Base-by-base conservation (phyloP, 1,140 invertebrate species). In the Drosophila grimshawi region DNA sequence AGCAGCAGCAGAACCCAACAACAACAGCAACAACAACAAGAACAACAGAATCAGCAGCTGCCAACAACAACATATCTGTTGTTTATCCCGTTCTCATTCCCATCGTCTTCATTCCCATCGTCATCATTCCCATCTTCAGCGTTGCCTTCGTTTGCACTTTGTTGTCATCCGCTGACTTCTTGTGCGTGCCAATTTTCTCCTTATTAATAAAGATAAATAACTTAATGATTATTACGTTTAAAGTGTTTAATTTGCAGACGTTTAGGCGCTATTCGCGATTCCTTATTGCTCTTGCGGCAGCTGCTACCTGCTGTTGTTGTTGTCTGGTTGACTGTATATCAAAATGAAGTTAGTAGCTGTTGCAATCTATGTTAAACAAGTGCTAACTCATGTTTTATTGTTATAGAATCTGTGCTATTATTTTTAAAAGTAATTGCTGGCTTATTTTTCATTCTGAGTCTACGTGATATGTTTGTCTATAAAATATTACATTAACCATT, bases 191-290 rank as follows among this genome's bases (percentile, higher is more conserved):
- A 89, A 89, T 89, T 89, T 89, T 78, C 86, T 88, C 71, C 80
- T 89, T 89, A 89, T 89, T 89, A 89, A 89, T 89, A 89, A 89
- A 89, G 86, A 89, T 89, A 89, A 89, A 89, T 89, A 89, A 89
- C 85, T 89, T 89, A 89, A 89, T 89, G 85, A 85, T 85, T 89
- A 85, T 89, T 76, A 76, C 78, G 81, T 71, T 89, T 71, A 89
- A 89, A 89, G 85, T 89, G 85, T 85, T 89, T 89, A 78, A 88
- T 88, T 88, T 48, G 45, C 70, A 85, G 85, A 78, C 74, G 73
- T 76, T 89, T 66, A 70, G 71, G 59, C 65, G 85, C 74, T 67
- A 55, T 65, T 65, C 52, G 39, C 55, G n/a, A 27, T 67, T 67
- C 64, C 55, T 72, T 65, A 49, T 63, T 63, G 68, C 60, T 8